Conservation (phyloP, 1,140 invertebrate species). For the Monomorium pharaonis region DNA sequence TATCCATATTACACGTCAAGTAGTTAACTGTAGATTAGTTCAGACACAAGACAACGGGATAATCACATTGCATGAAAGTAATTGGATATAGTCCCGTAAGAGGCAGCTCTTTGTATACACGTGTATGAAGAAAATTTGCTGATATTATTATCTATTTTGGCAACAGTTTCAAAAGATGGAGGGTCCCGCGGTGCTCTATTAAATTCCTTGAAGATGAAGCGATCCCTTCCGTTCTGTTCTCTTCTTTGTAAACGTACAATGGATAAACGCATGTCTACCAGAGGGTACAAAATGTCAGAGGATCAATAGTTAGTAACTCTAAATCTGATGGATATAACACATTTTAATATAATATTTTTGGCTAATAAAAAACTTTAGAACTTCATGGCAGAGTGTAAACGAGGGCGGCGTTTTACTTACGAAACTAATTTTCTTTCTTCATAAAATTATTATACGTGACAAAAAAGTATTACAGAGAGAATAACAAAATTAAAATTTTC, state of each 20-base stretch:
- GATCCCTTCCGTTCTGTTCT: neutral
- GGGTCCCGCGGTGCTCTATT: neutral
- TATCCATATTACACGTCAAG: neutral
- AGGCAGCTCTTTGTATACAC: neutral
- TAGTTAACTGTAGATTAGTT: conserved; percentile 16
- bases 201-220: conserved; percentile 11
- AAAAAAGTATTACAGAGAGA: neutral
- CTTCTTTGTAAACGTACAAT: conserved; percentile 1
- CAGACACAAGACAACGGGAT: conserved; percentile 3
- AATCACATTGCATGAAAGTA: conserved; percentile 14
- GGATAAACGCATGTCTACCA: neutral
- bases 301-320: conserved; percentile 2
- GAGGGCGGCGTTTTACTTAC: neutral
- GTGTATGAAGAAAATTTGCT: conserved; percentile 3
- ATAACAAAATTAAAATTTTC: too few relatives aligned
- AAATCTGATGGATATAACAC: conserved; percentile 4
- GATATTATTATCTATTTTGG: conserved; percentile 7
- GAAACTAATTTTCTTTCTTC: neutral
- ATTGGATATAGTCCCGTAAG: neutral
- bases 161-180: conserved; percentile 20
- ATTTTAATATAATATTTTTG: neutral
- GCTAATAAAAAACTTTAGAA: neutral
- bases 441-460: neutral
- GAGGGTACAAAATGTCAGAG: neutral
- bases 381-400: neutral